Percentiles rank a stretch among this genome's conserved stretches.
Evolutionary conservation across 1,140 invertebrate species (phyloP).

Genomic region (Cephus cinctus): DNA sequence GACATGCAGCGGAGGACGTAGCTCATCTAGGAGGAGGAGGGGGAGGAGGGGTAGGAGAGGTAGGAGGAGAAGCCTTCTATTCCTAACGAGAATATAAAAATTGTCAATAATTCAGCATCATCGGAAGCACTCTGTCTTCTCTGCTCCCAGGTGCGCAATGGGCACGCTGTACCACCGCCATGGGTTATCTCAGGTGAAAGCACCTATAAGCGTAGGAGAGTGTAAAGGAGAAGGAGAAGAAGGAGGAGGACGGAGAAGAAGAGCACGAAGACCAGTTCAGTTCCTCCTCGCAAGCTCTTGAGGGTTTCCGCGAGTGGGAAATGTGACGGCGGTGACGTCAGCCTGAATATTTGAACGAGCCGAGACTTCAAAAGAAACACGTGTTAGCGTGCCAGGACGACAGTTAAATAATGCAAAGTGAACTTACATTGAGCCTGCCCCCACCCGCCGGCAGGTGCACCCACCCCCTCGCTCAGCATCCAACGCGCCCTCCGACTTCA

Average conservation of each 20-base stretch:
- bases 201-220: no score
- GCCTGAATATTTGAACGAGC: slow-evolving; percentile 55
- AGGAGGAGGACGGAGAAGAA: slow-evolving; percentile 8
- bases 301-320: slow-evolving; percentile 43
- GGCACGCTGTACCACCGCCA: no score
- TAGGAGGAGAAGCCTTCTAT: no score
- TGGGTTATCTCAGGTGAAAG: no score
- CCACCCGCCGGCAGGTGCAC: slow-evolving; percentile 8
- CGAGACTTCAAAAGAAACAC: slow-evolving; percentile 56
- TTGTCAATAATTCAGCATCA: no score
- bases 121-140: no score
- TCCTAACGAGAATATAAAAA: no score
- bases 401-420: slow-evolving; percentile 57
- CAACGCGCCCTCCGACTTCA: slow-evolving; percentile 17
- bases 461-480: slow-evolving; percentile 18
- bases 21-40: no score
- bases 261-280: slow-evolving; percentile 13
- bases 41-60: neutral
- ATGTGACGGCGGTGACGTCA: slow-evolving; percentile 54
- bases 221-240: neutral
- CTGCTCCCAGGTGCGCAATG: no score
- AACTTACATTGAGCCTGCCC: slow-evolving; percentile 48
- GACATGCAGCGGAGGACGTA: neutral
- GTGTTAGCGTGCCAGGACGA: slow-evolving; percentile 52
- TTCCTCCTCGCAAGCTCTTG: slow-evolving; percentile 30